These are phyloP conservation scores for Trichomycterus rosablanca DNA, from an alignment of 2,113 vertebrate species.

Conservation along the genomic window DNA sequence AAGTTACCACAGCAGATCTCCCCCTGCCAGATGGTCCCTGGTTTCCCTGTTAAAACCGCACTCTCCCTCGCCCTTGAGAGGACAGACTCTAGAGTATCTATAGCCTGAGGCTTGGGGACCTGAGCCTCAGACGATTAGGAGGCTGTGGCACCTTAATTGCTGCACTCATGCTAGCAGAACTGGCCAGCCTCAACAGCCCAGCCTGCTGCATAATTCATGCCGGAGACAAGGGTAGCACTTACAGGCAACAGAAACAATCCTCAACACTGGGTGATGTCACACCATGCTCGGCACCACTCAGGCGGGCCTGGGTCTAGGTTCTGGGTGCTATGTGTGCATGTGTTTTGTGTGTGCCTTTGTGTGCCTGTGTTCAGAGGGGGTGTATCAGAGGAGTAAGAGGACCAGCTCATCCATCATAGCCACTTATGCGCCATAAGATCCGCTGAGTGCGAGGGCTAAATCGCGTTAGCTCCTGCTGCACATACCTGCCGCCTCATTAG, in stretches of 20 bases:
- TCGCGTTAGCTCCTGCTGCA: slow-evolving; percentile 69
- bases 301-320: slow-evolving; percentile 34
- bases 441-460: slow-evolving; percentile 61
- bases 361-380: slow-evolving; percentile 21
- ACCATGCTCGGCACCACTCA: slow-evolving; percentile 41
- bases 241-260: slow-evolving; percentile 49
- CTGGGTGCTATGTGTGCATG: slow-evolving; percentile 13
- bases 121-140: slow-evolving; percentile 41
- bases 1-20: slow-evolving; percentile 59
- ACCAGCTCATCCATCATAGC: slow-evolving; percentile 72
- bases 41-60: slow-evolving; percentile 35
- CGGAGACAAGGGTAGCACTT: slow-evolving; percentile 51
- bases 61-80: slow-evolving; percentile 55
- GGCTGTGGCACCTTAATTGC: slow-evolving; percentile 51
- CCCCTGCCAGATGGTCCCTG: slow-evolving; percentile 47
- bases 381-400: slow-evolving; percentile 47
- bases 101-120: slow-evolving; percentile 26
- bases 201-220: slow-evolving; percentile 54
- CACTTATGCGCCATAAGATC: slow-evolving; percentile 73
- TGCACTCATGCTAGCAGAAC: slow-evolving; percentile 51
- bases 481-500: slow-evolving; percentile 72
- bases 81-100: slow-evolving; percentile 43
- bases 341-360: slow-evolving; percentile 21
- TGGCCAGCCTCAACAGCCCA: slow-evolving; percentile 46
- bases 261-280: slow-evolving; percentile 44